Evolutionary conservation across 2,797 vertebrate genomes (phyloP).

Genomic region (Alcedo atthis): DNA sequence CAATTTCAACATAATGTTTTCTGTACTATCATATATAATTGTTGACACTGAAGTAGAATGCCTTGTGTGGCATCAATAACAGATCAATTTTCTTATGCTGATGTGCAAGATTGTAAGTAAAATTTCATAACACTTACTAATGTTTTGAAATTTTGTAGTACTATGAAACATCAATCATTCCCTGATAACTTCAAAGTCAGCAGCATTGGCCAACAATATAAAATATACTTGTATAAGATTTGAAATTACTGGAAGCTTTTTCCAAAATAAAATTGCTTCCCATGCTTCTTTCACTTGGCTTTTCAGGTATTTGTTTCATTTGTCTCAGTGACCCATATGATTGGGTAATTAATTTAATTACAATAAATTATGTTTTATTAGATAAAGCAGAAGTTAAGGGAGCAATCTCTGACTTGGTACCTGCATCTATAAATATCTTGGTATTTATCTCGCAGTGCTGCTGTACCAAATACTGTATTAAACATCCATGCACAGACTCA

Average conservation of each 20-base stretch:
- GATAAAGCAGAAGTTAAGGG: background rate
- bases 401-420: background rate
- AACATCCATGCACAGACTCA: background rate
- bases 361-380: background rate
- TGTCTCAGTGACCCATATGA: background rate
- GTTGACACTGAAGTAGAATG: background rate
- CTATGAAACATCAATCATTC: background rate
- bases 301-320: background rate
- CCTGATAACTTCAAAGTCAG: background rate
- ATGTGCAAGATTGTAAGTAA: slow-evolving; percentile 3
- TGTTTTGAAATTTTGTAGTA: background rate
- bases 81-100: background rate
- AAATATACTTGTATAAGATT: background rate
- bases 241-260: background rate
- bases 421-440: background rate
- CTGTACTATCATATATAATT: background rate
- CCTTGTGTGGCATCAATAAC: background rate
- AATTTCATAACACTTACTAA: slow-evolving; percentile 12
- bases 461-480: background rate
- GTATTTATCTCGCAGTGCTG: background rate
- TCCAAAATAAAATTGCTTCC: background rate
- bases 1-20: background rate
- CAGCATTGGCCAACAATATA: background rate
- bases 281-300: slow-evolving; percentile 2
- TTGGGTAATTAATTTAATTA: background rate